Evolutionary conservation across 1,140 invertebrate species (phyloP).

Genomic region (Pachypsylla venusta): DNA sequence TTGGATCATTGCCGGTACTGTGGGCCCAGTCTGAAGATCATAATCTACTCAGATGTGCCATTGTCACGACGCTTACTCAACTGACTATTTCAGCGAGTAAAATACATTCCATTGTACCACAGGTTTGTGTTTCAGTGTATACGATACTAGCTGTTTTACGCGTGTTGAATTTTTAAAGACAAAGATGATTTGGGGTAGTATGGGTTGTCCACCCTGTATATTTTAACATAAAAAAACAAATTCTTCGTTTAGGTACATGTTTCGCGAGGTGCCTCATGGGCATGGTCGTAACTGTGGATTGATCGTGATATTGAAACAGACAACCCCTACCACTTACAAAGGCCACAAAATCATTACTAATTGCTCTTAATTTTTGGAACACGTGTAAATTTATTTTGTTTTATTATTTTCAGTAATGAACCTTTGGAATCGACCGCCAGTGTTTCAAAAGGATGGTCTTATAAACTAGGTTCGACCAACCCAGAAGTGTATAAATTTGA

Average conservation of each 20-base stretch:
- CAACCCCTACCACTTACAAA: too few relatives aligned
- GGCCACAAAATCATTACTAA: too few relatives aligned
- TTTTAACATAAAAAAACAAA: not conserved
- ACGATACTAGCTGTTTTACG: not conserved
- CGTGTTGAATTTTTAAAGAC: not conserved
- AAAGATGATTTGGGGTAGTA: not conserved
- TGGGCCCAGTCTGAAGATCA: conserved; percentile 79
- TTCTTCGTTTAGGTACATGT: not conserved
- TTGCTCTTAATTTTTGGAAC: too few relatives aligned
- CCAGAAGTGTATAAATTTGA: too few relatives aligned
- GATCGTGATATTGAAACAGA: too few relatives aligned
- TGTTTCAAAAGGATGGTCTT: too few relatives aligned
- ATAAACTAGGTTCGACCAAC: too few relatives aligned
- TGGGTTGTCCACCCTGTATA: not conserved
- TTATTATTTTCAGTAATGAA: too few relatives aligned
- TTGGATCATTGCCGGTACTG: conserved; percentile 66
- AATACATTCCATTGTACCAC: not conserved
- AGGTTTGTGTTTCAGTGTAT: not conserved
- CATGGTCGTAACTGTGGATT: too few relatives aligned
- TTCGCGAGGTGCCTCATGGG: conserved; percentile 8
- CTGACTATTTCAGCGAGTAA: conserved; percentile 33
- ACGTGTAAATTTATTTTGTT: too few relatives aligned
- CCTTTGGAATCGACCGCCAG: too few relatives aligned
- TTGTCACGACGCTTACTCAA: conserved; percentile 70
- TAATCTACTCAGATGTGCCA: conserved; percentile 81